A percentile compares a stretch with the other conserved stretches of the same genome.
Conservation (phyloP, 2,113 vertebrate genomes). For the Salminus brasiliensis region DNA sequence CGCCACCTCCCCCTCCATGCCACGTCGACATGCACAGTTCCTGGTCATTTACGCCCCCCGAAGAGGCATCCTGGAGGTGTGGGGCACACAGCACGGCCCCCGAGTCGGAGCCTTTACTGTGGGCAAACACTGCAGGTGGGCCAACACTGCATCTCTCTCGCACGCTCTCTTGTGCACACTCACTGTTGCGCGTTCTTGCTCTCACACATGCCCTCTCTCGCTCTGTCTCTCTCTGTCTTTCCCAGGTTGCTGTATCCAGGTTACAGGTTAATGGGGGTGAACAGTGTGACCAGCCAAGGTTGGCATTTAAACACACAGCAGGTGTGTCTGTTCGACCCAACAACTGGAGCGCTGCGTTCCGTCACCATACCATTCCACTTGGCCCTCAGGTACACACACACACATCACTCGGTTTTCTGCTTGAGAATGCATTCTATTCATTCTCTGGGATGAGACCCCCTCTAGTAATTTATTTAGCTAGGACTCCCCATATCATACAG, state of each 20-base stretch:
- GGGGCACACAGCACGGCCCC: conserved; percentile 94
- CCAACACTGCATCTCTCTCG: not conserved
- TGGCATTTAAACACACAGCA: conserved; percentile 97
- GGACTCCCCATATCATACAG: too few species aligned
- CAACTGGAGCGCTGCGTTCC: conserved; percentile 84
- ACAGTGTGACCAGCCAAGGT: conserved; percentile 95
- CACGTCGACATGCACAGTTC: conserved; percentile 88
- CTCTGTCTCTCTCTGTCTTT: not conserved
- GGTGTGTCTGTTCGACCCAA: conserved; percentile 92
- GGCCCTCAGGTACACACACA: conserved; percentile 85
- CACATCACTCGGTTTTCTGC: too few species aligned
- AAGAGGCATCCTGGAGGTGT: conserved; percentile 95
- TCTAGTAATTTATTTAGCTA: too few species aligned
- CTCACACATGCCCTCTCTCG: not conserved
- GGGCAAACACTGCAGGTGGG: conserved; percentile 93
- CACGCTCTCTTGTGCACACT: not conserved
- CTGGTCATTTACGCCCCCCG: conserved; percentile 94
- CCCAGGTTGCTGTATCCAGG: conserved; percentile 91
- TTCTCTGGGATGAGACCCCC: too few species aligned
- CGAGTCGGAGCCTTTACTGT: conserved; percentile 96
- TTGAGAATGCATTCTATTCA: too few species aligned
- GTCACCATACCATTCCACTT: conserved; percentile 93
- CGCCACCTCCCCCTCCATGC: conserved; percentile 76
- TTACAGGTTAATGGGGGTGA: conserved; percentile 97
- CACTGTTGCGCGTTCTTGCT: not conserved